Percentiles rank a stretch among this genome's conserved stretches.
phyloP scores from a whole-genome alignment of 2,113 vertebrate species.

The Symphodus melops region DNA sequence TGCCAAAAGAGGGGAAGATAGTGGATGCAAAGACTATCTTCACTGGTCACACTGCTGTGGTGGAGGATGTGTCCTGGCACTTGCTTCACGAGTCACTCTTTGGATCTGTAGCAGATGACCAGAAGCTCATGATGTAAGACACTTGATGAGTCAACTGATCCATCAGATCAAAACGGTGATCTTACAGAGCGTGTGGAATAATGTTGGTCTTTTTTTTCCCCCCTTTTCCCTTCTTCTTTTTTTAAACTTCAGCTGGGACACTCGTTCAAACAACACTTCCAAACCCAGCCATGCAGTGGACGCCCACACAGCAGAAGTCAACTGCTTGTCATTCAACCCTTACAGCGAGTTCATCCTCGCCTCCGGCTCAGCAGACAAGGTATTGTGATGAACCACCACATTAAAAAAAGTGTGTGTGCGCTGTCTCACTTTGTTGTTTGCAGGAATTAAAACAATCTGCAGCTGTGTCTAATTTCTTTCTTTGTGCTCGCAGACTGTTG shows the following conservation, averaged over 20 bases:
- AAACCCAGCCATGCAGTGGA: conserved; percentile 98
- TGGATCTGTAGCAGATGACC: conserved; percentile 97
- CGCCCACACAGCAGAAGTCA: conserved; percentile 98
- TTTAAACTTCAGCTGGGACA: conserved; percentile 90
- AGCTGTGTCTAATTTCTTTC: background rate
- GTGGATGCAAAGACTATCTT: conserved; percentile 99
- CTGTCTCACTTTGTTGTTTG: too few relatives aligned
- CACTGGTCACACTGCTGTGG: conserved; percentile 96
- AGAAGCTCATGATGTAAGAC: conserved; percentile 95
- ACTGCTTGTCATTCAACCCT: conserved; percentile 97
- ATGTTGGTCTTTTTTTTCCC: conserved; percentile 20
- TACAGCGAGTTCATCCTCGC: conserved; percentile 98
- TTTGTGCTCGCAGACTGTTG: conserved; percentile 88
- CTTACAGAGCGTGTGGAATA: background rate
- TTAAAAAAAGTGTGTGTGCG: background rate
- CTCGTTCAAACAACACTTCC: conserved; percentile 97
- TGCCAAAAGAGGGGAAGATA: conserved; percentile 97
- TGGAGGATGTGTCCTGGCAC: conserved; percentile 98
- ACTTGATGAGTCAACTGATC: background rate
- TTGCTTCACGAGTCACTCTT: conserved; percentile 95
- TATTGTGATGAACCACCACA: conserved; percentile 42
- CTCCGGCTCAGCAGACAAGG: conserved; percentile 97
- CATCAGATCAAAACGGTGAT: background rate
- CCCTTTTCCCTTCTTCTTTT: too few relatives aligned
- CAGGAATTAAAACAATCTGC: background rate